Evolutionary conservation across 1,140 invertebrate genomes (phyloP).

Genomic region (Euschistus heros): DNA sequence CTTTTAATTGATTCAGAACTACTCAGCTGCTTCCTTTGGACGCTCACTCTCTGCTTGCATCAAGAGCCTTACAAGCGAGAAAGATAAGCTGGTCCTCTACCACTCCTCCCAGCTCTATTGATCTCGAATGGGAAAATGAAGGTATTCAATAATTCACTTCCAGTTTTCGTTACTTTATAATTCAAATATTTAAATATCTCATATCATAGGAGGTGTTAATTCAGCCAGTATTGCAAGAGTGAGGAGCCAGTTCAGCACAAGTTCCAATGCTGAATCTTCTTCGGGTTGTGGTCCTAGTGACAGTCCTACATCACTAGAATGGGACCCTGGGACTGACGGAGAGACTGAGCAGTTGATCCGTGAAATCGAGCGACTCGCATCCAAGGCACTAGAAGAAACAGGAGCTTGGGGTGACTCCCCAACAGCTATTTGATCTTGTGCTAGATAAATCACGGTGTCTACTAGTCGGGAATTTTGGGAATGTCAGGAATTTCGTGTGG

Average conservation of each 20-base stretch:
- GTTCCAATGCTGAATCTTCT: constrained; percentile 18
- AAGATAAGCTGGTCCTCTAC: constrained; percentile 22
- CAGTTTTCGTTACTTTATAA: background rate
- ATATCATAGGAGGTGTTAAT: background rate
- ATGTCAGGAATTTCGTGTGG: too few relatives aligned
- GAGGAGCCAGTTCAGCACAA: constrained; percentile 12
- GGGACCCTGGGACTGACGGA: constrained; percentile 26
- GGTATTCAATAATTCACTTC: constrained; percentile 19
- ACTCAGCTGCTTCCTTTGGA: constrained; percentile 17
- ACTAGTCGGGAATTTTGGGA: too few relatives aligned
- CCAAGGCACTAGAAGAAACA: constrained; percentile 28
- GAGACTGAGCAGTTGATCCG: constrained; percentile 29
- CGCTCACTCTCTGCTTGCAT: constrained; percentile 17
- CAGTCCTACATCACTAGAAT: constrained; percentile 28
- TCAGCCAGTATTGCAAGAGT: background rate
- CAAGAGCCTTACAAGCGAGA: constrained; percentile 22
- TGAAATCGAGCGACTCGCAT: constrained; percentile 29
- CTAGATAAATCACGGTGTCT: too few relatives aligned
- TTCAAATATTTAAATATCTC: background rate
- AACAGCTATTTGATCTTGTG: too few relatives aligned
- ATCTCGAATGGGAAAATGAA: constrained; percentile 35
- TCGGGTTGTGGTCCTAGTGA: constrained; percentile 19
- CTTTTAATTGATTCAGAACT: too few relatives aligned
- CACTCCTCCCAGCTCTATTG: constrained; percentile 33
- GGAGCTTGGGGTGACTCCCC: constrained; percentile 21